phyloP scores from a whole-genome alignment of 2,888 invertebrate genomes.

The Hydroisotoma schaefferi region DNA sequence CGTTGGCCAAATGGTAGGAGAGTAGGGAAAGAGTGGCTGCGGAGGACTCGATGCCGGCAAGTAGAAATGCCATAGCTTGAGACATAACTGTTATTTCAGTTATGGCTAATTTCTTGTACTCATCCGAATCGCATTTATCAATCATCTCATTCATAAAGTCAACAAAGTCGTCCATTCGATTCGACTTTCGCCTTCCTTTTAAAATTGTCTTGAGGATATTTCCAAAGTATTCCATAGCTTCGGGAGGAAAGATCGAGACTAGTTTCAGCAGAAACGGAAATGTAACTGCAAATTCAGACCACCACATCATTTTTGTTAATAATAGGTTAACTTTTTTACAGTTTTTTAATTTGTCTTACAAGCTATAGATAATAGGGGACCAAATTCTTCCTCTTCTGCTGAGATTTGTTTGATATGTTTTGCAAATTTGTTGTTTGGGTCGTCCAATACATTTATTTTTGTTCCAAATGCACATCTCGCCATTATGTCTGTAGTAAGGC shows the following conservation, averaged over 20 bases:
- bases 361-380: constrained; percentile 15
- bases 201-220: constrained; percentile 18
- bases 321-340: neutral
- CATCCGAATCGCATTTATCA: constrained; percentile 8
- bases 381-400: neutral
- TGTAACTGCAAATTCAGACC: constrained; percentile 26
- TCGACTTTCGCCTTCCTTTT: neutral
- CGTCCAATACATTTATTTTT: constrained; percentile 28
- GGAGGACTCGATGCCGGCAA: constrained; percentile 35
- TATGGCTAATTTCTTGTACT: constrained; percentile 27
- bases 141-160: constrained; percentile 19
- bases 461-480: constrained; percentile 37
- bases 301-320: too few relatives aligned
- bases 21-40: constrained; percentile 27
- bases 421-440: constrained; percentile 31
- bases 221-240: constrained; percentile 18
- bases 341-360: constrained; percentile 30
- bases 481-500: constrained; percentile 29
- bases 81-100: constrained; percentile 27
- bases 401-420: constrained; percentile 9
- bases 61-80: constrained; percentile 27
- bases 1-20: constrained; percentile 23
- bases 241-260: constrained; percentile 9
- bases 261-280: constrained; percentile 21
- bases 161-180: constrained; percentile 8